phyloP scores from a whole-genome alignment of 2,888 invertebrate species.

The Pecten maximus region DNA sequence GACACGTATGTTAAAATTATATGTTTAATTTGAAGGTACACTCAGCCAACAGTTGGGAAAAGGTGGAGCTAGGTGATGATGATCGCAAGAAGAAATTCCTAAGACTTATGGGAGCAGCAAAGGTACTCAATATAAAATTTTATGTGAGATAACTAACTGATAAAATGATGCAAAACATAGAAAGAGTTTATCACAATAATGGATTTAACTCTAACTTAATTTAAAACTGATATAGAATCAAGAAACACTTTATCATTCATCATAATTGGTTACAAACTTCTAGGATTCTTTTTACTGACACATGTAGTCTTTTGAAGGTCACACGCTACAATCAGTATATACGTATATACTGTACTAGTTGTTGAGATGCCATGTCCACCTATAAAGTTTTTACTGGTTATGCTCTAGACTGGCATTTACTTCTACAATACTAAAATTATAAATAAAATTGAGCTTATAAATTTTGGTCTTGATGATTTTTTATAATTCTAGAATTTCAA shows the following conservation, averaged over 20 bases:
- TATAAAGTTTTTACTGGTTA: no score
- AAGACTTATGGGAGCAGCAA: constrained; percentile 81
- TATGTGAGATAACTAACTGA: not conserved
- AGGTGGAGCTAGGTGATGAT: constrained; percentile 80
- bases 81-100: constrained; percentile 81
- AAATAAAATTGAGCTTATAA: not conserved
- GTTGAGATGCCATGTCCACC: not conserved
- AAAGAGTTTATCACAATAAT: no score
- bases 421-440: not conserved
- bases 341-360: no score
- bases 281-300: not conserved
- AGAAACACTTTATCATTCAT: no score
- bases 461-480: no score
- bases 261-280: no score
- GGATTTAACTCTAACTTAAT: no score
- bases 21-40: constrained; percentile 70
- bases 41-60: constrained; percentile 82
- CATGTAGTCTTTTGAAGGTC: not conserved
- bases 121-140: constrained; percentile 67
- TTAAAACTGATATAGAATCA: no score
- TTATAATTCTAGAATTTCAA: no score
- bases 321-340: no score
- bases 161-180: not conserved
- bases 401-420: no score
- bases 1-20: no score